phyloP scores from a whole-genome alignment of 2,113 vertebrate species.

The Mustela lutreola region DNA sequence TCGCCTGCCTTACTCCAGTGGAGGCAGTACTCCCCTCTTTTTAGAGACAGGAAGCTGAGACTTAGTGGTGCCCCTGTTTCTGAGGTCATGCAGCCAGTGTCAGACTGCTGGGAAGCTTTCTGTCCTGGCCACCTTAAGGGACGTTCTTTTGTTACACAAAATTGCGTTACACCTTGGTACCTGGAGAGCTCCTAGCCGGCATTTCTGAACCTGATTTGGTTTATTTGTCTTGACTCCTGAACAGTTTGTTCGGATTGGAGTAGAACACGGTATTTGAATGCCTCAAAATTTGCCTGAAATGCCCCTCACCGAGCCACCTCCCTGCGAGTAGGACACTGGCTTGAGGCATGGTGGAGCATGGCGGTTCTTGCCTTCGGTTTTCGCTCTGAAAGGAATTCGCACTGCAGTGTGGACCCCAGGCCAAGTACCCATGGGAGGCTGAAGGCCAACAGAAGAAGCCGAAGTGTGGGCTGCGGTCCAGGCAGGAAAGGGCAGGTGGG shows the following conservation, averaged over 20 bases:
- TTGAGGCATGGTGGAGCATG: neutral
- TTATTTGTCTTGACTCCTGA: slow-evolving; percentile 23
- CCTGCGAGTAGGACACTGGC: neutral
- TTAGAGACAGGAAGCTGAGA: slow-evolving; percentile 4
- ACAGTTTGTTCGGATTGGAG: neutral
- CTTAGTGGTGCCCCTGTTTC: neutral
- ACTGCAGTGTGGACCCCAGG: neutral
- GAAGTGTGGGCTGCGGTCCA: neutral
- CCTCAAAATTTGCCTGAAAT: slow-evolving; percentile 6
- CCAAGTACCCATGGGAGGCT: neutral
- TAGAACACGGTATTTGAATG: neutral
- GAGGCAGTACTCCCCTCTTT: neutral
- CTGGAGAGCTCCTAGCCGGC: neutral
- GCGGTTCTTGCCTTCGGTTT: slow-evolving; percentile 48
- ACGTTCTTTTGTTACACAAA: neutral
- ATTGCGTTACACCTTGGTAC: neutral
- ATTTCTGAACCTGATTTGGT: neutral
- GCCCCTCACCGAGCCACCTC: neutral
- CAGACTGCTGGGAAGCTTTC: neutral
- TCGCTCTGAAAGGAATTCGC: neutral
- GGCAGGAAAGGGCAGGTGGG: neutral
- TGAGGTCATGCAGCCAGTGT: neutral
- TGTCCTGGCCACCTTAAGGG: neutral
- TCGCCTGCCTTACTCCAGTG: accelerated
- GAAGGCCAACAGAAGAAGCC: neutral